phyloP scores from a whole-genome alignment of 2,797 vertebrate species.

The Enteromius trimaculatus region DNA sequence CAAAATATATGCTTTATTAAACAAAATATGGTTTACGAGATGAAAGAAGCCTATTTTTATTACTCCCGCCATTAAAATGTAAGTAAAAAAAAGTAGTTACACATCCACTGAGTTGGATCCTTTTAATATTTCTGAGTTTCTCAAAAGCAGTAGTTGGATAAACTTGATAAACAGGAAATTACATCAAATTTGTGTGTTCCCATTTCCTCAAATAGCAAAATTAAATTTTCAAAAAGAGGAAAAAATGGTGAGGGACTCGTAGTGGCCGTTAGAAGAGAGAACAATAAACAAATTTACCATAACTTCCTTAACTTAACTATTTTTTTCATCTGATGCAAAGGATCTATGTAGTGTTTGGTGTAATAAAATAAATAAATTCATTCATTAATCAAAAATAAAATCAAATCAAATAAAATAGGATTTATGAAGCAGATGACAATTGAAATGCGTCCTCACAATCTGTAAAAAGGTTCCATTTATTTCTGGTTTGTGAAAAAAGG shows the following conservation, averaged over 20 bases:
- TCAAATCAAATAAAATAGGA: not conserved
- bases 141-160: not conserved
- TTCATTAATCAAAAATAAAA: no score
- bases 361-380: not conserved
- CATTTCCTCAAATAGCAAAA: not conserved
- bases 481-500: not conserved
- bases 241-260: not conserved
- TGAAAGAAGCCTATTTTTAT: not conserved
- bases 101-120: not conserved
- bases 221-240: not conserved
- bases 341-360: not conserved
- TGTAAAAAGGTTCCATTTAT: not conserved
- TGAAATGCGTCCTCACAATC: no score
- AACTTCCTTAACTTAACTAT: not conserved
- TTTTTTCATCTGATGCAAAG: not conserved
- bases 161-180: not conserved
- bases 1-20: not conserved
- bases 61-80: not conserved
- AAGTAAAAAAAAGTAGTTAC: not conserved
- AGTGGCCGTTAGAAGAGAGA: not conserved
- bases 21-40: not conserved
- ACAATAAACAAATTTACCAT: not conserved
- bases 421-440: not conserved
- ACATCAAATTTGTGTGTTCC: not conserved
- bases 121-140: not conserved